Evolutionary conservation across 2,888 invertebrate genomes (phyloP).

Genomic region (Tridacna crocea): DNA sequence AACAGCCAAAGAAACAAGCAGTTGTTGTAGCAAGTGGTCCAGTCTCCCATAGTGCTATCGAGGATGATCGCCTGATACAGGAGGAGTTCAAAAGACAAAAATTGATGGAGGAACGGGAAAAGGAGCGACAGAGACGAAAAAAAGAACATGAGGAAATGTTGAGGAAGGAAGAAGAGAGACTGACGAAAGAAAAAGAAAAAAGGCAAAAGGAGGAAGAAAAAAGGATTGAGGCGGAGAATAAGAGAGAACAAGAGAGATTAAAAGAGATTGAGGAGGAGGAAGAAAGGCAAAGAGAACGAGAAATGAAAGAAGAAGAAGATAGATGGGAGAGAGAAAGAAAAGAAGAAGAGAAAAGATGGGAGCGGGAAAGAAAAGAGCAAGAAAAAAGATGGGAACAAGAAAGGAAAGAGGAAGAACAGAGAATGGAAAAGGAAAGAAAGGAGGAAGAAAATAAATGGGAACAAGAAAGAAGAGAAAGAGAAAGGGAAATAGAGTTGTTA

Average conservation of each 20-base stretch:
- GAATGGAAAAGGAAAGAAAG: not conserved
- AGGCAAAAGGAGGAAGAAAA: constrained; percentile 1
- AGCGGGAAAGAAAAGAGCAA: constrained; percentile 4
- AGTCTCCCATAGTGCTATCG: not conserved
- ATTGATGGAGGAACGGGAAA: constrained; percentile 1
- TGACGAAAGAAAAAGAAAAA: not conserved
- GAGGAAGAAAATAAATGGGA: not conserved
- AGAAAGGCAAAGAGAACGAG: not conserved
- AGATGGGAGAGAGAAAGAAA: not conserved
- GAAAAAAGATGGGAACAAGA: not conserved
- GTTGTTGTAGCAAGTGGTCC: not conserved
- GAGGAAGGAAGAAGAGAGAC: not conserved
- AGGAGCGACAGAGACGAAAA: not conserved
- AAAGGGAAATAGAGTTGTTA: constrained; percentile 15
- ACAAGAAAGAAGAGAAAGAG: not conserved
- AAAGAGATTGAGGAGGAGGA: not conserved
- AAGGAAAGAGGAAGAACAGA: not conserved
- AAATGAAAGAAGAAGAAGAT: not conserved
- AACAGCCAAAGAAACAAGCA: not conserved
- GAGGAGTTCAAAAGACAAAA: constrained; percentile 14
- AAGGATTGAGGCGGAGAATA: not conserved
- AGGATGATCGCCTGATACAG: constrained; percentile 1
- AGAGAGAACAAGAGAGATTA: too few relatives aligned
- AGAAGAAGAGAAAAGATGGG: not conserved
- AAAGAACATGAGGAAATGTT: not conserved